Base-by-base conservation (phyloP, 1,140 invertebrate species). In the Coenobita brevimanus region DNA sequence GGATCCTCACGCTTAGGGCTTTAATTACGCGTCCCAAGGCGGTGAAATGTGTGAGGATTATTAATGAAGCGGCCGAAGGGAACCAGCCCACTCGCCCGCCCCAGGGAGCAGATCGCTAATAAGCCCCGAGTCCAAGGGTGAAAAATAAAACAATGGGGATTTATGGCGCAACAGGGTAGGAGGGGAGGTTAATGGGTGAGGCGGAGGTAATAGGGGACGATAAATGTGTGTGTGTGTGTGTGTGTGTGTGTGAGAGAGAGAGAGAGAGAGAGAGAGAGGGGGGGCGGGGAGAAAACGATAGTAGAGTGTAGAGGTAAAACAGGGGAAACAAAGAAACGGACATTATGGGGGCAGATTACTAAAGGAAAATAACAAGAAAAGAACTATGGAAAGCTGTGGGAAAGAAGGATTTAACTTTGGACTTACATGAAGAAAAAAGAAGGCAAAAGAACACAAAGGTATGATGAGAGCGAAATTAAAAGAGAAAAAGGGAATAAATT, bases 1-100 rank as follows among this genome's bases (percentile, higher is more conserved):
- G 67, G 81, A 82, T 82, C 81, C 38, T 71, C 73, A 46, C 57
- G 81, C 81, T 82, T 82, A 82, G 62, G 81, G 64, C 81, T 46
- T 71, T 82, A 82, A 82, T 82, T 82, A 82, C 81, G 81, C 67
- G 64, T 73, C 64, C 81, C 46, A 54, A 27, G 24, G n/a, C 36
- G n/a, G 81, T 82, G 81, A 82, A 82, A 82, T 82, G 81, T 82
- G 81, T 73, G 81, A 82, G 81, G 30, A 82, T 82, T 82, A 82
- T 71, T 82, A 82, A 82, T 82, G 81, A 82, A 46, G n/a, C n/a
- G 46, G 64, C 3, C 41, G 41, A 33, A 17, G 81, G 64, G 27
- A 54, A 82, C 30, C 81, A 73, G 64, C 50, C 73, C 30, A 30
- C 67, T 46, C 27, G n/a, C 15, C 8, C 30, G 13, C 78, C 57